phyloP scores from a whole-genome alignment of 2,797 vertebrate genomes.

The Alouatta caraya region DNA sequence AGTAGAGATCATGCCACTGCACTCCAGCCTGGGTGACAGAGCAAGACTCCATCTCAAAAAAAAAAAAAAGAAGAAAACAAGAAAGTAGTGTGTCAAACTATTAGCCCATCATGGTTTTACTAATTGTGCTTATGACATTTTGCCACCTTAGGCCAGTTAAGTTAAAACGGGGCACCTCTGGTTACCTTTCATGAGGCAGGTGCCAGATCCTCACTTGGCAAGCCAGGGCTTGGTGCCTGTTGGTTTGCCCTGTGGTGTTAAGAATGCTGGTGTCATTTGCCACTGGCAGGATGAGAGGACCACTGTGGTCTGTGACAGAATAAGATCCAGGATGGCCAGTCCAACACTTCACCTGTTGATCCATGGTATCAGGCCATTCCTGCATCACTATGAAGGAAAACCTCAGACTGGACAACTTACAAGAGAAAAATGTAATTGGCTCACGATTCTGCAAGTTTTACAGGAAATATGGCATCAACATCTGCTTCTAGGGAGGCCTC shows the following conservation, averaged over 20 bases:
- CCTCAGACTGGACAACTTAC: too few relatives aligned
- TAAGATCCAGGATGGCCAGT: background rate
- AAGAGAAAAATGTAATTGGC: too few relatives aligned
- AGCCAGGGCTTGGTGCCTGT: background rate
- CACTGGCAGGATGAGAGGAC: background rate
- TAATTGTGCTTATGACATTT: background rate
- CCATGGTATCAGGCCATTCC: too few relatives aligned
- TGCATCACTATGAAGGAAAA: too few relatives aligned
- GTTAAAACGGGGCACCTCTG: background rate
- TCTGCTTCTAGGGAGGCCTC: too few relatives aligned
- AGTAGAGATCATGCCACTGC: too few relatives aligned
- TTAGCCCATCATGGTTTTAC: background rate
- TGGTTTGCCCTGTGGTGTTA: background rate
- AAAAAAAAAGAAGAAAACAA: too few relatives aligned
- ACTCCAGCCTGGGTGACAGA: too few relatives aligned
- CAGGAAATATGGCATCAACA: too few relatives aligned
- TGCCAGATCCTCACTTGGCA: background rate
- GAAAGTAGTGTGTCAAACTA: background rate
- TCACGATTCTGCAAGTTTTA: too few relatives aligned
- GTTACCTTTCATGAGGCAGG: background rate
- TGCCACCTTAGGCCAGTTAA: background rate
- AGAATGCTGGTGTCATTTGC: background rate
- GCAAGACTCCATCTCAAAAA: too few relatives aligned
- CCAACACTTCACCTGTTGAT: background rate
- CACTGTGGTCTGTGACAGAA: background rate